Percentiles rank a stretch among this genome's conserved stretches.
Evolutionary conservation across 2,113 vertebrate species (phyloP).

Genomic region (Sinocyclocheilus maitianheensis): DNA sequence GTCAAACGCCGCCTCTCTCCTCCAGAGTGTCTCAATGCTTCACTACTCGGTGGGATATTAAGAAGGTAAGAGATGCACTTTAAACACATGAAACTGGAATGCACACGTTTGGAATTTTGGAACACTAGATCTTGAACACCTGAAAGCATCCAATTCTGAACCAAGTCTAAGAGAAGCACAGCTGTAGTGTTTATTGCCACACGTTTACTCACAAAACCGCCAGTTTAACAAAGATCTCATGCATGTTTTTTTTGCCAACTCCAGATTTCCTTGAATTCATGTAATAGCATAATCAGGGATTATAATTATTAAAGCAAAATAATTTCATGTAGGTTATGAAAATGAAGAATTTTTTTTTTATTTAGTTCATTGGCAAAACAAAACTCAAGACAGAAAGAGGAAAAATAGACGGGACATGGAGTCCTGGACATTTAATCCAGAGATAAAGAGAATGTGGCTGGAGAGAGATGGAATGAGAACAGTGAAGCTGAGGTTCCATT

Average conservation of each 20-base stretch:
- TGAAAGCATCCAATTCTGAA: not conserved
- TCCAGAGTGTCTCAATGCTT: constrained; percentile 98
- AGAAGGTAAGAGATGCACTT: constrained; percentile 83
- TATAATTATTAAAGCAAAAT: not conserved
- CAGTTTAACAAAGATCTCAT: too few species aligned
- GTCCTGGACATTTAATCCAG: constrained; percentile 59
- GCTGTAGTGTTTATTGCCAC: constrained; percentile 69
- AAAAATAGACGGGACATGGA: constrained; percentile 28
- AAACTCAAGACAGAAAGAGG: constrained; percentile 1
- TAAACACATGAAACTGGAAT: constrained; percentile 66
- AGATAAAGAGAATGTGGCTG: constrained; percentile 58
- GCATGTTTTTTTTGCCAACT: too few species aligned
- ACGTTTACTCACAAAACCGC: too few species aligned
- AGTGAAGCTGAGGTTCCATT: constrained; percentile 56
- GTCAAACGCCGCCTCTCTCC: constrained; percentile 97
- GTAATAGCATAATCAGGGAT: not conserved
- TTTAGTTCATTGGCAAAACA: not conserved
- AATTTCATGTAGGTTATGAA: not conserved
- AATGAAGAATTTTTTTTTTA: not conserved
- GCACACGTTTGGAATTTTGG: too few species aligned
- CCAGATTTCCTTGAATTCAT: too few species aligned
- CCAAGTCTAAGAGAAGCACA: not conserved
- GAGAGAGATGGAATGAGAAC: constrained; percentile 59
- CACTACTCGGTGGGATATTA: constrained; percentile 93
- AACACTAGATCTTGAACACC: constrained; percentile 75